phyloP scores from a whole-genome alignment of 2,113 vertebrate genomes.

The Lamprologus sp. region DNA sequence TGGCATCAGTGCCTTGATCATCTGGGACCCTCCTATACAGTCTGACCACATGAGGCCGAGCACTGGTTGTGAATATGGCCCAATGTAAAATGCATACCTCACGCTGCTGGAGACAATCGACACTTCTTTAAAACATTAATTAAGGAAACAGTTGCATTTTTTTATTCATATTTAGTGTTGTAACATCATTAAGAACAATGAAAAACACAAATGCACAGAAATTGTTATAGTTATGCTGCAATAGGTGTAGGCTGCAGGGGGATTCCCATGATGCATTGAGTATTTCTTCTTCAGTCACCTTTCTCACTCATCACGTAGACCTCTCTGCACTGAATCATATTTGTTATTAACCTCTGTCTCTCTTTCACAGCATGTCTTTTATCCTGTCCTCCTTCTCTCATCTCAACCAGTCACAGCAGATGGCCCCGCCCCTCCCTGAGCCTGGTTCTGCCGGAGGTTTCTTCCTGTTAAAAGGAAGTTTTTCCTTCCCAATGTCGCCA shows the following conservation, averaged over 20 bases:
- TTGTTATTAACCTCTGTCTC: rapidly evolving
- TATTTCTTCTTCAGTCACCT: neutral
- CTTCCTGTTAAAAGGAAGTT: neutral
- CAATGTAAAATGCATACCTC: neutral
- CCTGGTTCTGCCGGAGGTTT: rapidly evolving
- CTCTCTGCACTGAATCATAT: rapidly evolving
- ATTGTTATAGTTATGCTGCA: neutral
- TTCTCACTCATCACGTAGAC: rapidly evolving
- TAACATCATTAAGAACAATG: neutral
- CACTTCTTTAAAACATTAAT: neutral
- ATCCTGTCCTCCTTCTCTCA: rapidly evolving
- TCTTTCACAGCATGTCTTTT: neutral
- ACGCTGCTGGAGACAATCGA: neutral
- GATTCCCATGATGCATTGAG: neutral
- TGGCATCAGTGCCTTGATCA: neutral
- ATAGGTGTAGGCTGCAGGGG: neutral
- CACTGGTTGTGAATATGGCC: neutral
- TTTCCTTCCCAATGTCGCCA: rapidly evolving
- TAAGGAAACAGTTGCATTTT: neutral
- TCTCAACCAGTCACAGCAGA: rapidly evolving
- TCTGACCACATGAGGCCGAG: neutral
- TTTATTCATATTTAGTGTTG: neutral
- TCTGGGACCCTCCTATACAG: neutral
- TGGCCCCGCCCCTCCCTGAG: neutral
- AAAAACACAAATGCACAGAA: neutral